phyloP scores from a whole-genome alignment of 2,888 invertebrate genomes.

The Agriopis leucophaearia region DNA sequence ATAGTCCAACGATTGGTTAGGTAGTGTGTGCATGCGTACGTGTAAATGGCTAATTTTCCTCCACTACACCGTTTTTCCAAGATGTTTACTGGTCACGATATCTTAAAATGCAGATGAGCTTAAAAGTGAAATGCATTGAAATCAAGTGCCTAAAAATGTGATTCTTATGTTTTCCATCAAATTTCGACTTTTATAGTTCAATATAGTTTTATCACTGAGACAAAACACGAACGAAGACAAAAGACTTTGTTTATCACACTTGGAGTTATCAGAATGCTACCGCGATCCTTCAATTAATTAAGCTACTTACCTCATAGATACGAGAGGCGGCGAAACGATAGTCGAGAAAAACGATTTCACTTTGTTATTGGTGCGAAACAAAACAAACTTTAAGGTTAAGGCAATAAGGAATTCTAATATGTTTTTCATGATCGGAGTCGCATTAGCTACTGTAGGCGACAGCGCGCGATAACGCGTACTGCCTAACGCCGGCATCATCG shows the following conservation, averaged over 20 bases:
- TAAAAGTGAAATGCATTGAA: too few species aligned
- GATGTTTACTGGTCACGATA: too few species aligned
- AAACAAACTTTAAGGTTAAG: constrained; percentile 53
- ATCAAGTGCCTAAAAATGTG: not conserved
- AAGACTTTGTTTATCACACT: constrained; percentile 68
- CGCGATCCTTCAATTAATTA: constrained; percentile 83
- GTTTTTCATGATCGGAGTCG: constrained; percentile 48
- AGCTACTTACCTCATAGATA: constrained; percentile 69
- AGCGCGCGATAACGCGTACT: constrained; percentile 70
- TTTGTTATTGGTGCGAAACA: constrained; percentile 47
- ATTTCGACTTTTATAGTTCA: constrained; percentile 29
- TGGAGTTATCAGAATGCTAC: constrained; percentile 70
- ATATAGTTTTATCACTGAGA: constrained; percentile 57
- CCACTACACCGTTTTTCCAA: too few species aligned
- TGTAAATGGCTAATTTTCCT: too few species aligned
- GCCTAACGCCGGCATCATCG: constrained; percentile 74
- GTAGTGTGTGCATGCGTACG: too few species aligned
- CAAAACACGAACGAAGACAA: constrained; percentile 71
- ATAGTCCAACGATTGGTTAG: too few species aligned
- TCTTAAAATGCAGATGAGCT: too few species aligned
- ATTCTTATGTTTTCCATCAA: constrained; percentile 1
- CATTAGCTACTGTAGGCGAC: constrained; percentile 81
- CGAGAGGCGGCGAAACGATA: constrained; percentile 76
- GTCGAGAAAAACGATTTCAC: constrained; percentile 57
- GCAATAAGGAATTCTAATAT: constrained; percentile 46